phyloP scores from a whole-genome alignment of 2,797 vertebrate genomes.

The Phataginus tetradactyla region DNA sequence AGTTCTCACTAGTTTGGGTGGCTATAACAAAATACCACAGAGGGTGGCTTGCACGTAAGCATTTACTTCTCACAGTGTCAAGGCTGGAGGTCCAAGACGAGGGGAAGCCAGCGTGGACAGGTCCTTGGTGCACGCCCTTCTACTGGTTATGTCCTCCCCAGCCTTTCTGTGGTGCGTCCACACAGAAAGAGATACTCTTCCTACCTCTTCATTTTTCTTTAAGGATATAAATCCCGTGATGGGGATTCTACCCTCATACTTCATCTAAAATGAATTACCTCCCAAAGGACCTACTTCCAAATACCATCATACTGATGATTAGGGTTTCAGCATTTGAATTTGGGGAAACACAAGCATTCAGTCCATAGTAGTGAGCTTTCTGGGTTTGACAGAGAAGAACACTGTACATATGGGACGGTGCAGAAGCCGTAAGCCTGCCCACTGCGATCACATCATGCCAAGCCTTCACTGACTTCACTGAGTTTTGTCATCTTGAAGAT shows the following conservation, averaged over 20 bases:
- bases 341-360: neutral
- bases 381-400: neutral
- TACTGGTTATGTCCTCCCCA: neutral
- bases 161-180: neutral
- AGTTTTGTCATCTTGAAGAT: neutral
- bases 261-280: neutral
- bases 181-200: neutral
- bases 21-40: neutral
- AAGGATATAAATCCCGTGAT: neutral
- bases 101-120: accelerated
- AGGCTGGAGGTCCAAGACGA: neutral
- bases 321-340: neutral
- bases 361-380: neutral
- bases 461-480: neutral
- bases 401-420: neutral
- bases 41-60: neutral
- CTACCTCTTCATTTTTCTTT: neutral
- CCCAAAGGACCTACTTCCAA: neutral
- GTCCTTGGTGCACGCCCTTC: accelerated
- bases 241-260: neutral
- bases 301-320: neutral
- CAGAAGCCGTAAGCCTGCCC: neutral
- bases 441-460: neutral
- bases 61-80: neutral
- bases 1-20: neutral